Evolutionary conservation across 2,113 vertebrate species (phyloP), one percentile per base, ranked within the genome.

Genomic region (Cettia cetti): DNA sequence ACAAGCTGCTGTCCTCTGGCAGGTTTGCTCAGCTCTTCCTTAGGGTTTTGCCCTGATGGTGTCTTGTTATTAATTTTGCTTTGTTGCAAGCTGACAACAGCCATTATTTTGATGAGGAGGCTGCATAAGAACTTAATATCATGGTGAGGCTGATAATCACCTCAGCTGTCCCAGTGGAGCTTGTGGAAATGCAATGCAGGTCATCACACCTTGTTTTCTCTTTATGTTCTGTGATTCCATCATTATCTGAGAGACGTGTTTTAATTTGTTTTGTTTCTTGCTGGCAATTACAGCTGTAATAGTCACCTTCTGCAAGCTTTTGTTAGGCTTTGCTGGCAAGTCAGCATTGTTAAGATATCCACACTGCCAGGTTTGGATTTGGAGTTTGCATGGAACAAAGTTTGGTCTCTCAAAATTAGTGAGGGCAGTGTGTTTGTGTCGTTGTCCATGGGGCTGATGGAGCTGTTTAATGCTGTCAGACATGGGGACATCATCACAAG

Each of bases 1-100:
- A 56, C 69, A 54, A 65, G 52, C 92, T 84, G 72, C 42, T 87
- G 47, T 82, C n/a, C 11, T 39, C 61, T 31, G n/a, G 17, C 39
- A 26, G 28, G 59, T 74, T 91, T n/a, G 39, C 61, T 89, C 60
- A 68, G 70, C 65, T 70, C 37, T 14, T 52, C 13, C 69, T 79
- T 72, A 28, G 53, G 61, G 54, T 57, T 70, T 39, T 1, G 1
- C 57, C 42, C 63, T 84, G 50, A 52, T 68, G 22, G 7, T 72
- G 66, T 49, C 89, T 63, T 88, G 42, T 72, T 59, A 70, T n/a
- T 71, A 68, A 44, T 68, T 39, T 52, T 42, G 42, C 44, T 89
- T 71, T 68, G 52, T 89, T 93, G 57, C 57, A 69, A 76, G 45
- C 61, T 85, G 84, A 61, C 74, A 82, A 30, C 59, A 82, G 72